A percentile compares a stretch with the other conserved stretches of the same genome.
Conservation (phyloP, 2,888 invertebrate species). For the Parnassius smintheus region DNA sequence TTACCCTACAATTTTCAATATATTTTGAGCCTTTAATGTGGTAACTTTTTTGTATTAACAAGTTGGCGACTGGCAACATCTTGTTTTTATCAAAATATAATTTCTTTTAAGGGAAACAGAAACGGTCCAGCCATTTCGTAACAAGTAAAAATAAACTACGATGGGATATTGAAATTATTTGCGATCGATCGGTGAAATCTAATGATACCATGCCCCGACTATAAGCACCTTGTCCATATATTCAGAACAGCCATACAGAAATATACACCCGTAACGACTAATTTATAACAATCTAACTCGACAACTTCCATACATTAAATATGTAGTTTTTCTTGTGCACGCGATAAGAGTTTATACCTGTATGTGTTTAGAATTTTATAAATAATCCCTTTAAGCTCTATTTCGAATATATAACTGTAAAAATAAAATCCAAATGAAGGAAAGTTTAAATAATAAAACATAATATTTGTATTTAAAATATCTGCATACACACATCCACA, state of each 20-base stretch:
- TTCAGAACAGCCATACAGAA: slow-evolving; percentile 56
- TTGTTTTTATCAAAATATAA: not conserved
- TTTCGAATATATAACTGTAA: not conserved
- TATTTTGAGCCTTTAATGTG: slow-evolving; percentile 18
- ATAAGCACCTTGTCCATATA: slow-evolving; percentile 58
- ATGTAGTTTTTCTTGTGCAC: slow-evolving; percentile 30
- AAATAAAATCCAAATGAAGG: too few relatives aligned
- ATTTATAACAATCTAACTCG: slow-evolving; percentile 64
- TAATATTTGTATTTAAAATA: too few relatives aligned
- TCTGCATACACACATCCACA: slow-evolving; percentile 12
- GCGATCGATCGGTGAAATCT: not conserved
- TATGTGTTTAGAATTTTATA: not conserved
- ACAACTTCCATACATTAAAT: slow-evolving; percentile 53
- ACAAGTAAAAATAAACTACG: not conserved
- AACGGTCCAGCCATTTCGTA: slow-evolving; percentile 11
- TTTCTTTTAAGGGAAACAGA: not conserved
- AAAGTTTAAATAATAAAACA: too few relatives aligned
- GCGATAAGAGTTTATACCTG: slow-evolving; percentile 6
- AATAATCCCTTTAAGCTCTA: not conserved
- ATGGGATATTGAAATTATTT: not conserved
- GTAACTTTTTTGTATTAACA: slow-evolving; percentile 13
- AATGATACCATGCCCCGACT: not conserved
- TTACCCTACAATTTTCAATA: slow-evolving; percentile 6
- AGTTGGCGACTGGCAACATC: not conserved
- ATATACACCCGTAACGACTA: slow-evolving; percentile 63